Conservation (phyloP, 1,140 invertebrate genomes). For the Drosophila rufa region DNA sequence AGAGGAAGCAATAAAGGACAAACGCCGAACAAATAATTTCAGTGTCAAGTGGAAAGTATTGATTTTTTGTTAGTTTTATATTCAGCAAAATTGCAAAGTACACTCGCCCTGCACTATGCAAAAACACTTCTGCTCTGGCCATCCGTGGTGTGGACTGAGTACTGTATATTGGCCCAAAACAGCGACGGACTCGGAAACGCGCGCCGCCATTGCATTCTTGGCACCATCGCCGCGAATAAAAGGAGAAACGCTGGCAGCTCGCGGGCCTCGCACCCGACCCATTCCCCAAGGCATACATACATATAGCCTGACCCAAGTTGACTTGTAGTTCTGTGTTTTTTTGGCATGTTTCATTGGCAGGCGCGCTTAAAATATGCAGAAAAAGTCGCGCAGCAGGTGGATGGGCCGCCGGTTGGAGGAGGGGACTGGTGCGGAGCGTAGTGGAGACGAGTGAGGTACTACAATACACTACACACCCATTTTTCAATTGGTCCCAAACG, state of each 20-base stretch:
- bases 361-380: slow-evolving; percentile 71
- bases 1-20: slow-evolving; percentile 28
- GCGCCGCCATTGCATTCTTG: slow-evolving; percentile 75
- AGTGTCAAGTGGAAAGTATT: slow-evolving; percentile 62
- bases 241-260: slow-evolving; percentile 57
- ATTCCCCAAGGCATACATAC: not conserved
- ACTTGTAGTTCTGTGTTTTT: slow-evolving; percentile 67
- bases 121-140: not conserved
- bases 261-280: slow-evolving; percentile 28
- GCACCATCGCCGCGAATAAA: slow-evolving; percentile 34
- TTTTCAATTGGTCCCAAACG: slow-evolving; percentile 56
- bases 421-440: not conserved
- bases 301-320: slow-evolving; percentile 7
- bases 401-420: slow-evolving; percentile 2
- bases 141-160: slow-evolving; percentile 2
- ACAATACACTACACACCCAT: slow-evolving; percentile 52
- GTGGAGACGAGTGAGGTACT: slow-evolving; percentile 16
- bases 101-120: slow-evolving; percentile 9
- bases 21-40: slow-evolving; percentile 41
- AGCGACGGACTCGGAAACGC: slow-evolving; percentile 46
- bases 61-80: slow-evolving; percentile 47
- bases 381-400: slow-evolving; percentile 67
- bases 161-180: slow-evolving; percentile 56
- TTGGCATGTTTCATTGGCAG: slow-evolving; percentile 78
- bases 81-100: slow-evolving; percentile 13